Conservation (phyloP, 2,888 invertebrate genomes). For the Cheilosia variabilis region DNA sequence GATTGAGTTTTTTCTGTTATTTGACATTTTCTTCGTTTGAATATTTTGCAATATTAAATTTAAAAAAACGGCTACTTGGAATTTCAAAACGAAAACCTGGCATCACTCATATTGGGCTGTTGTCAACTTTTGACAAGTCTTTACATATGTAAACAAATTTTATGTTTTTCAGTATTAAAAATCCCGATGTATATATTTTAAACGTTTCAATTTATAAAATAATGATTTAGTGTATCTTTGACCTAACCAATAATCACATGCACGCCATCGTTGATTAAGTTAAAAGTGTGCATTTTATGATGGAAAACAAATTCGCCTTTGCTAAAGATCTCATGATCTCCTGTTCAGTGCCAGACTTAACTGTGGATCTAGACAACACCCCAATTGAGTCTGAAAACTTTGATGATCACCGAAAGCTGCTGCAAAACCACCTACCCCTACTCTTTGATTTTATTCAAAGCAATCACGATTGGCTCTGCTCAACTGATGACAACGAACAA, state of each 20-base stretch:
- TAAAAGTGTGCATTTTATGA: conserved; percentile 6
- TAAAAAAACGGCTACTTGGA: no score
- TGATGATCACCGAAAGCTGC: conserved; percentile 76
- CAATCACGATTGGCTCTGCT: conserved; percentile 56
- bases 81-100: conserved; percentile 8
- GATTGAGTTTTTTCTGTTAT: no score
- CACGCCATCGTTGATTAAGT: background rate
- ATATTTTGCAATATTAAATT: no score
- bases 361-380: conserved; percentile 78
- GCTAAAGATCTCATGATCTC: conserved; percentile 62
- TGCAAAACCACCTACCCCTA: conserved; percentile 78
- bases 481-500: conserved; percentile 39
- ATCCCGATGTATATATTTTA: background rate
- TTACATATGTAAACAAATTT: conserved; percentile 48
- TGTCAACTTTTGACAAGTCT: conserved; percentile 14
- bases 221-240: conserved; percentile 30
- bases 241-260: no score
- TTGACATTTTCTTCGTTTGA: no score
- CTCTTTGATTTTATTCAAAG: conserved; percentile 80
- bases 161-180: conserved; percentile 15
- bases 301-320: conserved; percentile 59
- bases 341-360: conserved; percentile 79
- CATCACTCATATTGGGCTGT: conserved; percentile 1
- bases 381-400: conserved; percentile 78
- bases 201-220: conserved; percentile 26